Evolutionary conservation across 2,888 invertebrate genomes (phyloP), one percentile per base, ranked within the genome.

Genomic region (Eristalis pertinax): DNA sequence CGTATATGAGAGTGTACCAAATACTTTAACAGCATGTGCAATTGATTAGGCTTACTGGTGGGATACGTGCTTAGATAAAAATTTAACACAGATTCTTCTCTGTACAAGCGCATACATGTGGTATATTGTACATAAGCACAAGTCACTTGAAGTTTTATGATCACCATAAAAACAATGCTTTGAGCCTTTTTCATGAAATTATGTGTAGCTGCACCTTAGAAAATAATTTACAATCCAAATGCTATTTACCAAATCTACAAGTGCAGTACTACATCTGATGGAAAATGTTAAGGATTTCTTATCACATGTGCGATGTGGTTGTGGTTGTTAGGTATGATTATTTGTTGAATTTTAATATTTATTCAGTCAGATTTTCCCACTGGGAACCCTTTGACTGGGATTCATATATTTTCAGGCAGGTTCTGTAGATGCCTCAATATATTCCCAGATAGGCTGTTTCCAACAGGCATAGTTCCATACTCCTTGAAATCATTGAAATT

Each of bases 401-500:
- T 32, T 1, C n/a, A 2, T 11, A 2, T 38, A 38, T 38, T 13
- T 38, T 11, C 38, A 38, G 11, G 13, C 32, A 32, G 38, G 11
- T 38, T 38, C 10, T 2, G 13, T 38, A 38, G 38, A 38, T 1
- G 38, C 38, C 3, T 72, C 62, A 67, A 64, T 65, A 70, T 65
- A 43, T 22, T 60, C 56, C 24, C 35, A 67, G 29, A 50, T 38
- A 38, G 13, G 13, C 13, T 13, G 38, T 38, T 38, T 13, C 13
- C 13, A 38, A 13, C 50, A 50, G 19, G 19, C 19, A 19, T 50
- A 50, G 50, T 50, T 50, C 5, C 72, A 72, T 41, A 67, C 60
- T 56, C 73, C 69, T 58, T n/a, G 13, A 63, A 69, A 75, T 65
- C 70, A 84, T 72, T 50, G 82, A 77, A 85, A 81, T 72, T 56